These are phyloP conservation scores for Alviniconcha marisindica DNA, from an alignment of 1,140 invertebrate genomes.

Conservation along the genomic window DNA sequence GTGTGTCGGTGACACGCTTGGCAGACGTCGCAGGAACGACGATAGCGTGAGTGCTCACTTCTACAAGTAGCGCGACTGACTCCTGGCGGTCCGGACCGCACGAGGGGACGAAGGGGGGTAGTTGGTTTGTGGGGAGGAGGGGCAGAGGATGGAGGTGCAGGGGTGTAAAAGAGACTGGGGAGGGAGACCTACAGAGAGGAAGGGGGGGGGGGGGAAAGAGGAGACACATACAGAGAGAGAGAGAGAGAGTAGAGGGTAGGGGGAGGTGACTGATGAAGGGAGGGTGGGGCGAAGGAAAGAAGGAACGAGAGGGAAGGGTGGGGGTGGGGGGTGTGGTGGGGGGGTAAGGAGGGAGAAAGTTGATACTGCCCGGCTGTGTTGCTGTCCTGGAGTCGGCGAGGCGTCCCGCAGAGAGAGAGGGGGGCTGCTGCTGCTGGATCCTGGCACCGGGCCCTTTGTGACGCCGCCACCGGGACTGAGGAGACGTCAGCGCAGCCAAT, in stretches of 20 bases:
- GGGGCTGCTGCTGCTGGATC: neutral
- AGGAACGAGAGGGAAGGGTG: neutral
- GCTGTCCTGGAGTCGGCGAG: slow-evolving; percentile 7
- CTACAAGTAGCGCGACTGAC: slow-evolving; percentile 20
- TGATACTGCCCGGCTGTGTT: slow-evolving; percentile 16
- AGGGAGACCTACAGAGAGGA: neutral
- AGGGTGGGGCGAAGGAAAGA: neutral
- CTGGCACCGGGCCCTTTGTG: neutral
- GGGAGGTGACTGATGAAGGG: too few relatives aligned
- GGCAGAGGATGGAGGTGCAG: neutral
- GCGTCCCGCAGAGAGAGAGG: neutral
- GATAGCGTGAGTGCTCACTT: slow-evolving; percentile 6
- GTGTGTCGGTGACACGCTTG: neutral
- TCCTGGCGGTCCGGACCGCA: too few relatives aligned
- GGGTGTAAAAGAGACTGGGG: neutral
- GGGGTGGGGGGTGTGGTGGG: neutral
- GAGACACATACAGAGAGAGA: neutral
- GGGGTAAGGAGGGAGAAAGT: slow-evolving; percentile 16
- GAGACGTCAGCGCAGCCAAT: slow-evolving; percentile 15
- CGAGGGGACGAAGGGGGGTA: too few relatives aligned
- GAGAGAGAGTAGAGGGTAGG: too few relatives aligned
- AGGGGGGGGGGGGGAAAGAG: slow-evolving; percentile 7
- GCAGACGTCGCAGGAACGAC: neutral
- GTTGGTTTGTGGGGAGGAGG: neutral
- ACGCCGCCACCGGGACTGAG: neutral